These are phyloP conservation scores for Minunthozetes semirufus DNA, from an alignment of 2,888 invertebrate species.

Conservation along the genomic window DNA sequence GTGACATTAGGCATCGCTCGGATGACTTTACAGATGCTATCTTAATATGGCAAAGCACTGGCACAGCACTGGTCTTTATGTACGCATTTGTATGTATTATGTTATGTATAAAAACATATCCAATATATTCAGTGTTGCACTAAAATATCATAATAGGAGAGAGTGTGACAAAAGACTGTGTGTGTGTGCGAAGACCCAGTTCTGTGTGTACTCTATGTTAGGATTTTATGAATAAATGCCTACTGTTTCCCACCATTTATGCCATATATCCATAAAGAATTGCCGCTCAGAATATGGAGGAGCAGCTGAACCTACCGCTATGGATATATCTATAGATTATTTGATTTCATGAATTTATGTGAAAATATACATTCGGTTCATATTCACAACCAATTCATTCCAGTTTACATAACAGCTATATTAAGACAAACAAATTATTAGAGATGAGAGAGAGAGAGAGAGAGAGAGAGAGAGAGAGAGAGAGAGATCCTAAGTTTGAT, in stretches of 20 bases:
- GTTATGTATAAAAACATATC: background rate
- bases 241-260: slow-evolving; percentile 29
- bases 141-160: slow-evolving; percentile 11
- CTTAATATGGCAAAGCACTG: slow-evolving; percentile 1
- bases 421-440: background rate
- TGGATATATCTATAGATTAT: background rate
- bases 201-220: slow-evolving; percentile 17
- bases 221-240: slow-evolving; percentile 23
- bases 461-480: slow-evolving; percentile 14
- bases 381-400: background rate
- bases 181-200: background rate
- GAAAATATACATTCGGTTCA: background rate
- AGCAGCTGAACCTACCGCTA: slow-evolving; percentile 1
- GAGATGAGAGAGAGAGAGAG: slow-evolving; percentile 21
- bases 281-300: background rate
- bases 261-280: slow-evolving; percentile 11
- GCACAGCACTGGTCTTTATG: slow-evolving; percentile 10
- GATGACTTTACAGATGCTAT: slow-evolving; percentile 30
- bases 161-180: slow-evolving; percentile 21
- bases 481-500: background rate
- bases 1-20: slow-evolving; percentile 24
- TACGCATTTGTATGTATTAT: background rate
- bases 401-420: slow-evolving; percentile 6
- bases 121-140: slow-evolving; percentile 2
- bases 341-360: background rate